Base-by-base conservation (phyloP, 2,797 vertebrate genomes). In the Anomalospiza imberbis region DNA sequence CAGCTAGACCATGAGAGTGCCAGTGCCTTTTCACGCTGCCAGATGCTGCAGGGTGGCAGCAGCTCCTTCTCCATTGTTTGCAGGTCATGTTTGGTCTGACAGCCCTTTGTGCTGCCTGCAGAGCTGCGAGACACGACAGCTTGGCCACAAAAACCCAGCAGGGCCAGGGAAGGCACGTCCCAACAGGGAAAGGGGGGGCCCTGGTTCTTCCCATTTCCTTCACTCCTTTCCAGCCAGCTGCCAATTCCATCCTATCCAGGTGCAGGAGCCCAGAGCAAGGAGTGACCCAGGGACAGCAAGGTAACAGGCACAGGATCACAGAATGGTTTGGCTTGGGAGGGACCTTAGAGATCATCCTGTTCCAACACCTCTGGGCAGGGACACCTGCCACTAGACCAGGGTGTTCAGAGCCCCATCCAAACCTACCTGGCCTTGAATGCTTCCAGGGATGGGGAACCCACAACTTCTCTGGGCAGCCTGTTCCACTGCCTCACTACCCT, bases 81-180 rank as follows among this genome's bases (percentile, higher is more conserved):
- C 48, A 66, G 60, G 89, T 82, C 66, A 63, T n/a, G 36, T 78
- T 70, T 1, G 3, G 73, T 88, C 85, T 66, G 73, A 55, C 68
- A 45, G 25, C 76, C 40, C 76, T 93, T 81, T 92, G 48, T 96
- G 93, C 82, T 13, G 4, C 67, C 60, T 22, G 38, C 73, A 57
- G 76, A 86, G 73, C 34, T 60, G 24, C 38, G 81, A 50, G 78
- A 62, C 60, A 1, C 1, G 42, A 91, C 62, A 82, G 66, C 57
- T 51, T 31, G 58, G 87, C 0, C 0, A 65, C 78, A 85, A 71
- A 79, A 90, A 28, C 12, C 1, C 51, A 32, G 17, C 50, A 63
- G 1, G 13, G 42, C 47, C 47, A 36, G 42, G 38, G 40, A 32
- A 6, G 14, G 38, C 0, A 0, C 28, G 13, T 38, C 80, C 55